Base-by-base conservation (phyloP, 2,888 invertebrate genomes). In the Euphydryas editha region DNA sequence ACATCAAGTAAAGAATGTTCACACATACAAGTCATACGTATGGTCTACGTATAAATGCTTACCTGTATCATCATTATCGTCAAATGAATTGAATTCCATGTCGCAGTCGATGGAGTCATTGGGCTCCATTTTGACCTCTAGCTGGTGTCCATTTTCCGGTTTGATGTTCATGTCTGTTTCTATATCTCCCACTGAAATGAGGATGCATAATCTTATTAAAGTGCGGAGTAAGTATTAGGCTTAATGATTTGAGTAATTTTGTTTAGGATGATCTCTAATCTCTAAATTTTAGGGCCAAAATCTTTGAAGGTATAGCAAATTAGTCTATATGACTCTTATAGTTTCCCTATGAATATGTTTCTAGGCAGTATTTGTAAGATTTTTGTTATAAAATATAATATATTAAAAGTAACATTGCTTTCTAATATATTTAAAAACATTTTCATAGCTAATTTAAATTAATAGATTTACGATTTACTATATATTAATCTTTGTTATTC, bases 71-170 rank as follows among this genome's bases (percentile, higher is more conserved):
- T 65, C 66, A n/a, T 63, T 65, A 20, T 62, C 62, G 10, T 63
- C 62, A 10, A 66, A 67, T 11, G 54, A 66, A 1, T 59, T 60
- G 21, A 69, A 76, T 20, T 82, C 81, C 3, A 74, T 73, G 2
- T 79, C 79, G 15, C 69, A 67, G 13, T 76, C 78, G 10, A 59
- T 51, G 0, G 65, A 56, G 5, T 72, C 73, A 1, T 10, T 11
- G 0, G 65, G 61, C 20, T 79, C 78, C 15, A 62, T 56, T 21
- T 80, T 79, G 15, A 79, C 71, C 1, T 67, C 70, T 3, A 51
- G 17, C 11, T 47, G 56, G 8, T 57, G 49, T 4, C 7, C 49
- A 6, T 51, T 30, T 47, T 75, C 75, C 0, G 58, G n/a, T 24
- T 75, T 75, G n/a, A 75, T 61, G n/a, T 67, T 60, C 20, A 67